These are phyloP conservation scores for Tragelaphus imberbis DNA, from an alignment of 2,113 vertebrate species.

Conservation along the genomic window DNA sequence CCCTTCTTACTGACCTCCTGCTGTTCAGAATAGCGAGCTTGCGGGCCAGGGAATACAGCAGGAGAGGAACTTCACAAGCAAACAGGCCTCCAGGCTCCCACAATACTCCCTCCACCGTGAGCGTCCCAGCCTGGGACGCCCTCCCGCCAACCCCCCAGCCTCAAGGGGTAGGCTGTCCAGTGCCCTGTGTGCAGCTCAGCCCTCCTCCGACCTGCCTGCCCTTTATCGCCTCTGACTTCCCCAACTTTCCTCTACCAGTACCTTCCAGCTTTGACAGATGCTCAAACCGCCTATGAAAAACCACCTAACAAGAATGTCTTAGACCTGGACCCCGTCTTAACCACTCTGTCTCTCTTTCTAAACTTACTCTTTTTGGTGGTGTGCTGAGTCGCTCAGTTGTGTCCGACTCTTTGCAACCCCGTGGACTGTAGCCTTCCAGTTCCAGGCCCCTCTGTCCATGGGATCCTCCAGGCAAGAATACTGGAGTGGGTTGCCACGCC, in stretches of 20 bases:
- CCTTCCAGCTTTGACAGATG: background rate
- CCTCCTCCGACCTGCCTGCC: background rate
- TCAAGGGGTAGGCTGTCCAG: background rate
- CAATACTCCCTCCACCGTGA: background rate
- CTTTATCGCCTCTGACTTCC: background rate
- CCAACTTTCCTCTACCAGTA: no score
- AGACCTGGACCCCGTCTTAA: background rate
- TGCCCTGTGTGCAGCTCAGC: fast-evolving
- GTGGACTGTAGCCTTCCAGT: background rate
- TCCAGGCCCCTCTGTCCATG: background rate
- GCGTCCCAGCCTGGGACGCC: background rate
- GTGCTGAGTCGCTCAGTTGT: background rate
- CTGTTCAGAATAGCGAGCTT: background rate
- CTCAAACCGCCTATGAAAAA: background rate
- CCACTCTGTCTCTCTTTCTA: background rate
- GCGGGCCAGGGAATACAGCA: background rate
- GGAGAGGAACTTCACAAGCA: background rate
- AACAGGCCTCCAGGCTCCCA: background rate
- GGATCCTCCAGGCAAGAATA: background rate
- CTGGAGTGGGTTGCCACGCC: background rate
- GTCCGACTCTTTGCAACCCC: background rate
- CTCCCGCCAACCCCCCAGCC: background rate
- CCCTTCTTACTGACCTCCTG: background rate
- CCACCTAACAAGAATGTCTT: background rate
- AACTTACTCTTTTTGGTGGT: background rate